phyloP scores from a whole-genome alignment of 2,797 vertebrate species.

The Argyrosomus regius region DNA sequence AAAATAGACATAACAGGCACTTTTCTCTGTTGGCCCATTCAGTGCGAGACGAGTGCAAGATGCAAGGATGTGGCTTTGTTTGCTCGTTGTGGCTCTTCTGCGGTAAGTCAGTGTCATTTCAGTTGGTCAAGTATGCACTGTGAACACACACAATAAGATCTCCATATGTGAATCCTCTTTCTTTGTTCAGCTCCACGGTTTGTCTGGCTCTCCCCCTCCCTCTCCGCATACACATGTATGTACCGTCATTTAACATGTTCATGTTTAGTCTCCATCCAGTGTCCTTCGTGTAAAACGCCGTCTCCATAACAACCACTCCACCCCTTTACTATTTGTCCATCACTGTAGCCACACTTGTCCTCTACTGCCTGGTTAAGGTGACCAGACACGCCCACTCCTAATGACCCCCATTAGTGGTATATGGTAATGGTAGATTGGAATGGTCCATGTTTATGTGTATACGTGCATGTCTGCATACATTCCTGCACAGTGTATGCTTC shows the following conservation, averaged over 20 bases:
- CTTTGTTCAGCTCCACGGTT: neutral
- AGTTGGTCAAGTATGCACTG: no score
- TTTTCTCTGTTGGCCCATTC: no score
- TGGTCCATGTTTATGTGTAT: slow-evolving; percentile 20
- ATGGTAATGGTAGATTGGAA: slow-evolving; percentile 25
- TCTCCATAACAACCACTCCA: slow-evolving; percentile 48
- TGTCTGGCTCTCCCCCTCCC: neutral
- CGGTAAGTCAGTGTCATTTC: no score
- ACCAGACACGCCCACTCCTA: slow-evolving; percentile 47
- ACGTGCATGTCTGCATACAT: neutral
- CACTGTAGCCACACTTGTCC: slow-evolving; percentile 48
- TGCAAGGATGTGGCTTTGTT: neutral
- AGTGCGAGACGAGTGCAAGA: no score
- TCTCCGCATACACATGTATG: neutral
- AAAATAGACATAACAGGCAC: no score
- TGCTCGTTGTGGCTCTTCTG: neutral
- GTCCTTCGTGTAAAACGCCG: slow-evolving; percentile 33
- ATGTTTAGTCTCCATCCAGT: slow-evolving; percentile 22
- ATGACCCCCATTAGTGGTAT: slow-evolving; percentile 41
- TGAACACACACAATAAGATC: neutral
- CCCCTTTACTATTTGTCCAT: slow-evolving; percentile 38
- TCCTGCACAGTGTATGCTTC: neutral
- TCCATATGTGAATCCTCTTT: neutral
- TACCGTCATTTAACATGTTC: slow-evolving; percentile 12
- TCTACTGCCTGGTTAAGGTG: slow-evolving; percentile 56